Evolutionary conservation across 2,888 invertebrate genomes (phyloP), one percentile per base, ranked within the genome.

Genomic region (Euzetes globulus): DNA sequence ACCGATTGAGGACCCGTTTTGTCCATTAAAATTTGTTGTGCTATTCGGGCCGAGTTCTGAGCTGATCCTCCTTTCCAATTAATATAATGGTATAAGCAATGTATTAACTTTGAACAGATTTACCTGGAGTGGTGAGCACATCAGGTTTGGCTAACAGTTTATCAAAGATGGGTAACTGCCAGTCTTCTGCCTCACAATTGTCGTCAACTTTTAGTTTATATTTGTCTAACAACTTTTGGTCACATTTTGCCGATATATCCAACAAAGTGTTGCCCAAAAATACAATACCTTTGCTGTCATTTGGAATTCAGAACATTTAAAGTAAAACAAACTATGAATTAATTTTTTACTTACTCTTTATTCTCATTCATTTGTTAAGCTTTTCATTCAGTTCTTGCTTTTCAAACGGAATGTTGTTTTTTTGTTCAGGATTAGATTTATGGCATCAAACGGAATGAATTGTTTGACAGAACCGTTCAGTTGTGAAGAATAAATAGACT

Each of bases 1-100:
- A 68, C 68, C 3, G 68, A 68, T 68, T 68, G 41, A 19, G 68
- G 33, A 17, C 73, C 74, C 25, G 72, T 73, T 52, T 41, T 72
- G 0, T 37, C n/a, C 17, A 71, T 55, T n/a, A 77, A 47, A 19
- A 75, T 33, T 75, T 76, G 77, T 25, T 77, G 74, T 25, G 77
- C 72, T 1, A 77, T 70, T 2, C 77, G 29, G 27, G 77, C 77
- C 0, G 77, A 74, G 37, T 77, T 77, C 50, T 77, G 77, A 13
- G 77, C 72, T 0, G 77, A 77, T 13, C 77, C 68, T 11, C 68
- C 68, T 68, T 41, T 19, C 22, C 19, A 13, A 22, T 55, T 4
- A 25, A 13, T 29, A 63, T 1, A 63, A 63, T 25, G 25, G 11
- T n/a, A n/a, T 17, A 65, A 60, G 9, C 25, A 60, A 27, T 60